Base-by-base conservation (phyloP, 2,797 vertebrate species). In the Gymnoscopelus microlampas region DNA sequence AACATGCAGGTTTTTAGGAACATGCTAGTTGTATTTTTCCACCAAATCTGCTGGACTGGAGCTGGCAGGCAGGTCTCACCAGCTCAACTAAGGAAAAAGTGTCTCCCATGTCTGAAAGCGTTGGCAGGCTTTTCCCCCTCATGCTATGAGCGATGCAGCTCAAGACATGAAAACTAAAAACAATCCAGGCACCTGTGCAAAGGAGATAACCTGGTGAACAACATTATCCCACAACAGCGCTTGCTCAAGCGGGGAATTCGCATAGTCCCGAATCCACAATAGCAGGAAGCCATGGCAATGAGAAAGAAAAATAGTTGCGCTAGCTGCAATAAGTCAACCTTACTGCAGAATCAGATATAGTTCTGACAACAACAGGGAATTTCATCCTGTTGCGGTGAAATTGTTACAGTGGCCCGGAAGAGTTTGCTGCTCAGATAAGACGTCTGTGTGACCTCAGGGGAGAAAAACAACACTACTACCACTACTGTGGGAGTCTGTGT, bases 341-440 rank as follows among this genome's bases (percentile, higher is more conserved):
- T 32, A n/a, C 54, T 13, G n/a, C 63, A 72, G 35, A 66, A 71
- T 66, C 61, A 70, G 47, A 71, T 23, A 15, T 8, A 66, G 58
- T 56, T 10, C 58, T 44, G 39, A 44, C 39, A 56, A 69, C 71
- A 73, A 76, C 66, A 51, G 53, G 60, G 68, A 74, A 57, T 71
- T 73, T 53, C 50, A 68, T 63, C 50, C 13, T 49, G 66, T 58
- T 61, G 50, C 44, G 23, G 61, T 64, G 68, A 81, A 76, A 77
- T 67, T 79, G 70, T 73, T 44, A 15, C 57, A 66, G 73, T 72
- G 56, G 54, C 54, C 63, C 59, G 82, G 88, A 92, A 84, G 80
- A 80, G 77, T 68, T 44, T 78, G 79, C 77, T 53, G 76, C 48
- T 11, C 32, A 68, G 87, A 90, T 89, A 91, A 89, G 88, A 74